Conservation (phyloP, 2,888 invertebrate genomes). For the Bombyx huttoni region DNA sequence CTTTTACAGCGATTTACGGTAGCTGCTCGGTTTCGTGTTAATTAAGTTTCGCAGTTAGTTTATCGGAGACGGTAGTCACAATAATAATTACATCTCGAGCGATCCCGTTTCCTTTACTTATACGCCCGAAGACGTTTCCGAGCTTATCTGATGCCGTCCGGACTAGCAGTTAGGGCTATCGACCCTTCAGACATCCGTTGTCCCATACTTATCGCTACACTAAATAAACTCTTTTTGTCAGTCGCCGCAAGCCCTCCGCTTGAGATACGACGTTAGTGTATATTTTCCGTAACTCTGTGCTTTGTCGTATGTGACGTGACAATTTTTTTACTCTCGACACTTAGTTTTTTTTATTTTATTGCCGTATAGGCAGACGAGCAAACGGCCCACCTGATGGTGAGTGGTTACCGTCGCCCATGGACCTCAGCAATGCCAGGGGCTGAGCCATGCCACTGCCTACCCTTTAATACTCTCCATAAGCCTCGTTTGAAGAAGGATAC, state of each 20-base stretch:
- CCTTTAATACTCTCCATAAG: too few species aligned
- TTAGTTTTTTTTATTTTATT: too few species aligned
- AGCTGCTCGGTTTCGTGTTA: conserved; percentile 41
- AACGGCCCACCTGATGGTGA: too few species aligned
- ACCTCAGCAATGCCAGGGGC: too few species aligned
- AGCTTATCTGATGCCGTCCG: conserved; percentile 56
- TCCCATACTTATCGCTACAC: conserved; percentile 34
- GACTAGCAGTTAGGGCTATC: conserved; percentile 37
- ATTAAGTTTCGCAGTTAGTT: conserved; percentile 46
- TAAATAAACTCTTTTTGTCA: conserved; percentile 36
- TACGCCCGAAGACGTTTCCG: conserved; percentile 27
- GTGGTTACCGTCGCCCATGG: too few species aligned
- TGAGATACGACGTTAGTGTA: conserved; percentile 22
- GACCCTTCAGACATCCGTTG: conserved; percentile 37
- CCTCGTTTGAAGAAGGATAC: too few species aligned
- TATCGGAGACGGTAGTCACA: conserved; percentile 49
- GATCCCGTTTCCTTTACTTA: conserved; percentile 40
- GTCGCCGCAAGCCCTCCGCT: conserved; percentile 22
- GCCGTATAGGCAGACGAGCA: too few species aligned
- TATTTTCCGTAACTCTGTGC: conserved; percentile 25
- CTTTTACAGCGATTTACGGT: conserved; percentile 14
- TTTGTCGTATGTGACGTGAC: conserved; percentile 54
- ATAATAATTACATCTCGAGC: conserved; percentile 44
- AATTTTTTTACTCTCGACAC: conserved; percentile 52
- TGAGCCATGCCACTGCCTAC: too few species aligned